Evolutionary conservation across 2,113 vertebrate genomes (phyloP).

Genomic region (Triplophysa siluroides): DNA sequence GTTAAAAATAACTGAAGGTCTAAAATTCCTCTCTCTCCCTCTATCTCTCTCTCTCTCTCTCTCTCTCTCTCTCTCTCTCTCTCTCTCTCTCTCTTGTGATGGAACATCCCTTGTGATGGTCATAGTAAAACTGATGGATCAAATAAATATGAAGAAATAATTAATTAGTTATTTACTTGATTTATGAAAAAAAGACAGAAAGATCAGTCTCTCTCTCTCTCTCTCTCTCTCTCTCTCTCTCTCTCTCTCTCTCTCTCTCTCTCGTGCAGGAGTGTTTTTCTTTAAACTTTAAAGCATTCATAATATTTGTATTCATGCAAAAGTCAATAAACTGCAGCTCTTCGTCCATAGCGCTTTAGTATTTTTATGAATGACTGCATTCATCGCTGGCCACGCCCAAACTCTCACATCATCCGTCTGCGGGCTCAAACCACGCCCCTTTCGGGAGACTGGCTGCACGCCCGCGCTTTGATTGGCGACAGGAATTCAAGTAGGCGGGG

Average conservation of each 20-base stretch:
- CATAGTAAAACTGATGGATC: too few species aligned
- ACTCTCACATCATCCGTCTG: neutral
- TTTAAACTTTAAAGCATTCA: constrained; percentile 71
- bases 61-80: neutral
- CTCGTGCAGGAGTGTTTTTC: constrained; percentile 61
- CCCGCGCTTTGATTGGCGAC: constrained; percentile 66
- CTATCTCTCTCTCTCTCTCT: neutral
- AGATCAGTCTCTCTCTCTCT: neutral
- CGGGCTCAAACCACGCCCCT: neutral
- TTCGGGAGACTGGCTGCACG: constrained; percentile 11
- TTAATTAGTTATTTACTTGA: too few species aligned
- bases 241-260: neutral
- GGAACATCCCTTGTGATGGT: too few species aligned
- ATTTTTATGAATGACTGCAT: constrained; percentile 82
- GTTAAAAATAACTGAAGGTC: constrained; percentile 73
- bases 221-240: neutral
- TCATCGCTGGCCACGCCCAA: constrained; percentile 71
- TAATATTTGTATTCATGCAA: constrained; percentile 67
- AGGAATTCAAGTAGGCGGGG: constrained; percentile 60
- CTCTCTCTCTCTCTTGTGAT: too few species aligned
- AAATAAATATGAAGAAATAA: too few species aligned
- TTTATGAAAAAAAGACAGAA: too few species aligned
- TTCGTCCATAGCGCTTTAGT: constrained; percentile 73
- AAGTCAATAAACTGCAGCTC: constrained; percentile 73
- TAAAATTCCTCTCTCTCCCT: constrained; percentile 53